phyloP scores from a whole-genome alignment of 2,888 invertebrate genomes.

The Gnatocerus cornutus region DNA sequence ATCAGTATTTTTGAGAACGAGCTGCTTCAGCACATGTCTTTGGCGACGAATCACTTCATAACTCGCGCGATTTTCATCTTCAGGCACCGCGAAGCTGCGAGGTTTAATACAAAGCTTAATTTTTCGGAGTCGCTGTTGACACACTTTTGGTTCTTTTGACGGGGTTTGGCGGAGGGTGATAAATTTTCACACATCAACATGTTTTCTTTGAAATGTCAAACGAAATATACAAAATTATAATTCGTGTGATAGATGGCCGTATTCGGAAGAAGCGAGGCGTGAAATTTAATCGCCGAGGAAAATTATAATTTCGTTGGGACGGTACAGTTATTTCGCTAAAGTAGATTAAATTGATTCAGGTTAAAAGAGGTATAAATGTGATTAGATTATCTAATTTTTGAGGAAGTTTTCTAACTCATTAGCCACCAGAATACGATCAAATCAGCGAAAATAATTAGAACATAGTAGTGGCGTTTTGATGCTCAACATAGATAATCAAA shows the following conservation, averaged over 20 bases:
- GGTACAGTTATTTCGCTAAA: neutral
- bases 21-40: slow-evolving; percentile 11
- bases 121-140: slow-evolving; percentile 16
- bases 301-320: neutral
- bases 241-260: slow-evolving; percentile 19
- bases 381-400: no score
- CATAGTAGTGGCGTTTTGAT: no score
- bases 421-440: no score
- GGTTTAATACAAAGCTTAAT: slow-evolving; percentile 14
- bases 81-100: neutral
- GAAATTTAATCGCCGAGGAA: slow-evolving; percentile 1
- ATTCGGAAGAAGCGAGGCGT: neutral
- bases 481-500: no score
- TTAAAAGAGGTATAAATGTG: no score
- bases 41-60: slow-evolving; percentile 16
- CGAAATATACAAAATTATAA: slow-evolving; percentile 26
- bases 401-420: no score
- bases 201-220: slow-evolving; percentile 10
- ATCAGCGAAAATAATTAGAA: no score
- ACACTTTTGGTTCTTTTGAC: slow-evolving; percentile 12
- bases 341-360: neutral
- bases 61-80: slow-evolving; percentile 7
- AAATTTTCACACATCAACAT: slow-evolving; percentile 30
- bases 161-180: slow-evolving; percentile 3
- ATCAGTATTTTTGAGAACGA: slow-evolving; percentile 6